Conservation (phyloP, 2,113 vertebrate species). For the Xenus cinereus region DNA sequence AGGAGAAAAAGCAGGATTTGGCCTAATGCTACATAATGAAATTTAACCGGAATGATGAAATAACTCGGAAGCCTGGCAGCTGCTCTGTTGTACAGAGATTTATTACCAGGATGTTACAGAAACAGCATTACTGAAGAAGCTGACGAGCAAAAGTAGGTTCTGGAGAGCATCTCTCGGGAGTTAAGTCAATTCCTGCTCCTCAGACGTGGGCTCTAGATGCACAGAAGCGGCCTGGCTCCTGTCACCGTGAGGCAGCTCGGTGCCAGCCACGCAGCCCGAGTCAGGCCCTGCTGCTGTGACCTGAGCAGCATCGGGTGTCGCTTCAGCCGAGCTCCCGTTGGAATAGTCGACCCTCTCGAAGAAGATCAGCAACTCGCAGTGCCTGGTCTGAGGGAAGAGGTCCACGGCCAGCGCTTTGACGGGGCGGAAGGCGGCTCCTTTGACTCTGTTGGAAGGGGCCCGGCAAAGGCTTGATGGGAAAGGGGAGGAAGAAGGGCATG, state of each 20-base stretch:
- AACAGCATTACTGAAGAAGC: not conserved
- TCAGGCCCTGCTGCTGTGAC: accelerated
- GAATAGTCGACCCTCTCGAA: constrained; percentile 84
- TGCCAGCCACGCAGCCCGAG: accelerated
- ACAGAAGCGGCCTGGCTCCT: accelerated
- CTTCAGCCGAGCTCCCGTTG: not conserved
- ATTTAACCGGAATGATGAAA: not conserved
- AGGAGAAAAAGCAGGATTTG: not conserved
- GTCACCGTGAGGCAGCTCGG: accelerated
- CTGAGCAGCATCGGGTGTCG: accelerated
- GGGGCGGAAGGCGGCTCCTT: constrained; percentile 85
- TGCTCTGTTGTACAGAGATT: not conserved
- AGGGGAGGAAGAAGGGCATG: not conserved
- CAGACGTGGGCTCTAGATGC: accelerated
- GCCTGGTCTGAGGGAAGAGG: constrained; percentile 93
- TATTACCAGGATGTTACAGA: constrained; percentile 13
- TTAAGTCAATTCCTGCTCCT: not conserved
- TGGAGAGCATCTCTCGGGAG: not conserved
- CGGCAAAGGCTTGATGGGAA: constrained; percentile 80
- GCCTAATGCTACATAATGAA: accelerated
- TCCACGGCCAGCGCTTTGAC: constrained; percentile 88
- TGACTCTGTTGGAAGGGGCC: constrained; percentile 92
- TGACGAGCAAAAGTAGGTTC: not conserved
- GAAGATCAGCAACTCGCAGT: constrained; percentile 89
- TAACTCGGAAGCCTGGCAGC: not conserved